Evolutionary conservation across 2,113 vertebrate genomes (phyloP).

Genomic region (Apistogramma diplotaenia): DNA sequence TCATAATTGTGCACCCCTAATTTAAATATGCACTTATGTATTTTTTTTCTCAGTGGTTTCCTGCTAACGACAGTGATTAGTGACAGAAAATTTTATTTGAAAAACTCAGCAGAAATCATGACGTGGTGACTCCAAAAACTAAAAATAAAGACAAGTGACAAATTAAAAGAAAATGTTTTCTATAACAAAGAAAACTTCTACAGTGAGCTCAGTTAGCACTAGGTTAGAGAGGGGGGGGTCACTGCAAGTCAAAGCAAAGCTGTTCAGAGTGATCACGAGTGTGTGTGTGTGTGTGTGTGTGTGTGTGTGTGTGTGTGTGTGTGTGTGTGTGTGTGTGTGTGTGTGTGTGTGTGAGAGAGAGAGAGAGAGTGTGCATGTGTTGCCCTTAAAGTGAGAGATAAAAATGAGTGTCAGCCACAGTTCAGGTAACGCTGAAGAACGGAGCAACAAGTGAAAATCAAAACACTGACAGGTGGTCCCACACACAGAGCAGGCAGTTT

Average conservation of each 20-base stretch:
- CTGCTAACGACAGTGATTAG: too few relatives aligned
- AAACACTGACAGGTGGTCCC: constrained; percentile 62
- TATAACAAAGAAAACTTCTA: neutral
- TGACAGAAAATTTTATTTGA: too few relatives aligned
- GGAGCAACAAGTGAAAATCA: constrained; percentile 70
- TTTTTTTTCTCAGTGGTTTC: too few relatives aligned
- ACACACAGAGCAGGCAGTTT: neutral
- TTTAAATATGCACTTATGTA: too few relatives aligned
- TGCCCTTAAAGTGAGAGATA: neutral
- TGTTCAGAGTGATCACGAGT: neutral
- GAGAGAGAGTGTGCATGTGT: neutral
- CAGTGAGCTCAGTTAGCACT: neutral
- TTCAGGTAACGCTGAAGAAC: constrained; percentile 38
- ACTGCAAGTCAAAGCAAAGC: neutral
- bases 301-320: neutral
- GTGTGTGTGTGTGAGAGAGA: neutral
- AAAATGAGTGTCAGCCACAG: constrained; percentile 37
- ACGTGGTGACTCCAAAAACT: too few relatives aligned
- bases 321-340: neutral
- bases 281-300: neutral
- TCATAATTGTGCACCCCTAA: too few relatives aligned
- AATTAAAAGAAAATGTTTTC: neutral
- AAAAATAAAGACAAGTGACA: neutral
- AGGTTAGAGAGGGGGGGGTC: neutral
- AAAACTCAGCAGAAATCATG: too few relatives aligned